Conservation (phyloP, 1,140 invertebrate genomes). For the Metaphire vulgaris region DNA sequence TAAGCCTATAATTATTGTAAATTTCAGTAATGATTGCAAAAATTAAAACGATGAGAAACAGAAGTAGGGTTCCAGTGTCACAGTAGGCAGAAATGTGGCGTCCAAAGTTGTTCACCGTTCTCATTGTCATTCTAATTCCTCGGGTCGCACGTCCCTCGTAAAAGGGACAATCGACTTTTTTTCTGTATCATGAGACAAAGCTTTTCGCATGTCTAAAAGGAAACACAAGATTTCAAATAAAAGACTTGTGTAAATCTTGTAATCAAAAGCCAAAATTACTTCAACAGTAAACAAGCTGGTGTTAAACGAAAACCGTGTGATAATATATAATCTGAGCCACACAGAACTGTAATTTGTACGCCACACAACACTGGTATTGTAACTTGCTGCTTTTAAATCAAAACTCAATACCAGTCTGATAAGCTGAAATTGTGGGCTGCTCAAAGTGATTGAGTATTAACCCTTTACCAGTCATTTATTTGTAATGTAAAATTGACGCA, state of each 20-base stretch:
- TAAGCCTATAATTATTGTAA: neutral
- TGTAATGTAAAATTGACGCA: too few species aligned
- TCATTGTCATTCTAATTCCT: slow-evolving; percentile 71
- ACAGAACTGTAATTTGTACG: too few species aligned
- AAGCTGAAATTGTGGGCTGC: too few species aligned
- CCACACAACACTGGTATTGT: too few species aligned
- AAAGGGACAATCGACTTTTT: slow-evolving; percentile 91
- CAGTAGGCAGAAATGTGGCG: neutral
- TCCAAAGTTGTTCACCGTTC: neutral
- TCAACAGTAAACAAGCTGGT: neutral
- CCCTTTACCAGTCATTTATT: too few species aligned
- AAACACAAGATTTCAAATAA: slow-evolving; percentile 38
- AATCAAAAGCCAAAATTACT: neutral
- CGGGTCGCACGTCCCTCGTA: slow-evolving; percentile 83
- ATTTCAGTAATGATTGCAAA: neutral
- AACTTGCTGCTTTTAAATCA: too few species aligned
- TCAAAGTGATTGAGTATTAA: too few species aligned
- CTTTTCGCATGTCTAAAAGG: slow-evolving; percentile 94
- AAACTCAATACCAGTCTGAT: too few species aligned
- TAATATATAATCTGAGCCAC: too few species aligned
- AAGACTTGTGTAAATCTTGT: too few species aligned
- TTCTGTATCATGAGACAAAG: slow-evolving; percentile 80
- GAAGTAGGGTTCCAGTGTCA: neutral
- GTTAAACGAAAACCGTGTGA: neutral
- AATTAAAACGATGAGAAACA: neutral